Evolutionary conservation across 2,113 vertebrate species (phyloP).

Genomic region (Odobenus rosmarus): DNA sequence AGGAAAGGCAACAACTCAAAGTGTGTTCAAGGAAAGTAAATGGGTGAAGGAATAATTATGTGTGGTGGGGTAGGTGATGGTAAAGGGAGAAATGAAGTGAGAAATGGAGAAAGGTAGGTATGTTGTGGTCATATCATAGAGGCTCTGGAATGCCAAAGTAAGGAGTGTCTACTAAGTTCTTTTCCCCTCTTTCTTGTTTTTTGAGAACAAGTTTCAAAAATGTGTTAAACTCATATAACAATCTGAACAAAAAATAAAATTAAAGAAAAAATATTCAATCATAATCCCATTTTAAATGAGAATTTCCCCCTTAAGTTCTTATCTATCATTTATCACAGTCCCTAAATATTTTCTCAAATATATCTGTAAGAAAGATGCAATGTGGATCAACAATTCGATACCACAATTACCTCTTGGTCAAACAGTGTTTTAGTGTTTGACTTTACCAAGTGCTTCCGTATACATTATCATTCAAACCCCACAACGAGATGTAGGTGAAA

Average conservation of each 20-base stretch:
- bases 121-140: not conserved
- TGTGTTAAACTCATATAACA: not conserved
- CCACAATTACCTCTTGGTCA: not conserved
- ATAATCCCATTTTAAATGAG: not conserved
- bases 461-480: not conserved
- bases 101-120: not conserved
- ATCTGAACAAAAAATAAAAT: not conserved
- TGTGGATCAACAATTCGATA: not conserved
- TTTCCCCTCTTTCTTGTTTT: not conserved
- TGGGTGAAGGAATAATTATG: not conserved
- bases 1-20: not conserved
- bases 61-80: not conserved
- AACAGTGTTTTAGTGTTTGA: not conserved
- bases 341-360: not conserved
- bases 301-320: not conserved
- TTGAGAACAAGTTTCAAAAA: not conserved
- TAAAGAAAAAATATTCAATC: not conserved
- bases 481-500: not conserved
- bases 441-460: not conserved
- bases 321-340: not conserved
- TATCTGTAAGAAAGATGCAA: not conserved
- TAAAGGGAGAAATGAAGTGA: not conserved
- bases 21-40: not conserved
- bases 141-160: not conserved
- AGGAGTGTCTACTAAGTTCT: not conserved